Evolutionary conservation across 1,140 invertebrate species (phyloP).

Genomic region (Sitodiplosis mosellana): DNA sequence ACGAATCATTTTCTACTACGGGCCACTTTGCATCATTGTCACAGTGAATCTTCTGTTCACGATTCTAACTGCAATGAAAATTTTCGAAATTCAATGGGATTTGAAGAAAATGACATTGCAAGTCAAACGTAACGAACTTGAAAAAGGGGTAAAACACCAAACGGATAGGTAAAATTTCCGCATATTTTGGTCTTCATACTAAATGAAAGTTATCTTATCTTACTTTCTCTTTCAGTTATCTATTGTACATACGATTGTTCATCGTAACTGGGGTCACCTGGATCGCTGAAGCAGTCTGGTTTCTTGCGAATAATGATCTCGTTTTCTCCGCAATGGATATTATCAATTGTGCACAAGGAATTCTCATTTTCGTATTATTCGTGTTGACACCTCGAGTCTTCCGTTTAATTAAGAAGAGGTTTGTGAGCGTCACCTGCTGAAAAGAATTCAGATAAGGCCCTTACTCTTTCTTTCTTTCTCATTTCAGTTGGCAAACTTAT

Average conservation of each 20-base stretch:
- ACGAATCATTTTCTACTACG: constrained; percentile 52
- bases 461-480: too few species aligned
- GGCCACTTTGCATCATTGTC: constrained; percentile 47
- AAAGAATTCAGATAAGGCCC: too few species aligned
- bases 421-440: too few species aligned
- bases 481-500: too few species aligned
- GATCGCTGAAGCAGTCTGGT: constrained; percentile 49
- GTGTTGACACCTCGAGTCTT: constrained; percentile 37
- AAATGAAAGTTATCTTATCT: too few species aligned
- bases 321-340: constrained; percentile 34
- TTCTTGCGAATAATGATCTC: constrained; percentile 20
- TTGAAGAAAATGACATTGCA: constrained; percentile 36
- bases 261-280: constrained; percentile 58
- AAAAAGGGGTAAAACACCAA: constrained; percentile 27
- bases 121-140: constrained; percentile 31
- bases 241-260: constrained; percentile 48
- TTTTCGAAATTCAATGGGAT: constrained; percentile 36
- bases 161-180: constrained; percentile 39
- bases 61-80: constrained; percentile 47
- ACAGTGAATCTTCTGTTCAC: constrained; percentile 52
- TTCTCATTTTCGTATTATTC: constrained; percentile 40
- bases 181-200: too few species aligned
- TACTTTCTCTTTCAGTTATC: constrained; percentile 39
- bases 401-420: constrained; percentile 30
- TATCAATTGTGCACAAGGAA: constrained; percentile 33